Percentiles rank a stretch among this genome's conserved stretches.
Evolutionary conservation across 1,140 invertebrate species (phyloP).

Genomic region (Zaprionus inermis): DNA sequence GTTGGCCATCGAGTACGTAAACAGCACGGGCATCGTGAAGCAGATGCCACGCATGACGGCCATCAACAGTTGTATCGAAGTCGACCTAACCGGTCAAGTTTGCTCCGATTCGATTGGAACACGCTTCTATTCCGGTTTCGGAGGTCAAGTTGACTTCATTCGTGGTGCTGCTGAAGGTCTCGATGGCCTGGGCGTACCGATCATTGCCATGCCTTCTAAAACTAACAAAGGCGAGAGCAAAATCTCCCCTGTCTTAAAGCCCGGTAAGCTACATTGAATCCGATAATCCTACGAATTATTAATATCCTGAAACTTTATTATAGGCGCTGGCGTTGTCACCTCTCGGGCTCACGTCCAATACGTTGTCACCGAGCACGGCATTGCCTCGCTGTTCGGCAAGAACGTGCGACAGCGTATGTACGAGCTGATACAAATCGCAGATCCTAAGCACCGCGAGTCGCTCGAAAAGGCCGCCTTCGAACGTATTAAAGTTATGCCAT

Average conservation of each 20-base stretch:
- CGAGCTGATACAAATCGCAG: slow-evolving; percentile 94
- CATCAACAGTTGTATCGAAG: slow-evolving; percentile 98
- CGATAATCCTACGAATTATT: too few relatives aligned
- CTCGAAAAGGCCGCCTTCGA: slow-evolving; percentile 96
- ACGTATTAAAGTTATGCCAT: slow-evolving; percentile 94
- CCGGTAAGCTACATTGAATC: slow-evolving; percentile 86
- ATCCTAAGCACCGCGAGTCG: slow-evolving; percentile 93
- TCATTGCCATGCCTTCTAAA: slow-evolving; percentile 94
- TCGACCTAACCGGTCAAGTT: slow-evolving; percentile 97
- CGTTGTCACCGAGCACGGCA: slow-evolving; percentile 96
- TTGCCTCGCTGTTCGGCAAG: slow-evolving; percentile 95
- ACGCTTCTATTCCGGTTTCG: slow-evolving; percentile 96
- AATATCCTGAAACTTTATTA: slow-evolving; percentile 18
- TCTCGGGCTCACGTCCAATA: slow-evolving; percentile 96
- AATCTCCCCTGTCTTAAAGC: slow-evolving; percentile 93
- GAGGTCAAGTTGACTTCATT: slow-evolving; percentile 98
- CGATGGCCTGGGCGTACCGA: slow-evolving; percentile 95
- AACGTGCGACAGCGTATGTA: slow-evolving; percentile 94
- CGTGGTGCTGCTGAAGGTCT: slow-evolving; percentile 94
- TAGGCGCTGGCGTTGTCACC: slow-evolving; percentile 97
- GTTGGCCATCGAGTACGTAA: slow-evolving; percentile 94
- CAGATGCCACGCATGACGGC: slow-evolving; percentile 96
- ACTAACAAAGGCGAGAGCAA: slow-evolving; percentile 95
- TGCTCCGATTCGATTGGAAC: slow-evolving; percentile 96
- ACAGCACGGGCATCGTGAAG: slow-evolving; percentile 91